Evolutionary conservation across 2,888 invertebrate species (phyloP).

Genomic region (Allacma fusca): DNA sequence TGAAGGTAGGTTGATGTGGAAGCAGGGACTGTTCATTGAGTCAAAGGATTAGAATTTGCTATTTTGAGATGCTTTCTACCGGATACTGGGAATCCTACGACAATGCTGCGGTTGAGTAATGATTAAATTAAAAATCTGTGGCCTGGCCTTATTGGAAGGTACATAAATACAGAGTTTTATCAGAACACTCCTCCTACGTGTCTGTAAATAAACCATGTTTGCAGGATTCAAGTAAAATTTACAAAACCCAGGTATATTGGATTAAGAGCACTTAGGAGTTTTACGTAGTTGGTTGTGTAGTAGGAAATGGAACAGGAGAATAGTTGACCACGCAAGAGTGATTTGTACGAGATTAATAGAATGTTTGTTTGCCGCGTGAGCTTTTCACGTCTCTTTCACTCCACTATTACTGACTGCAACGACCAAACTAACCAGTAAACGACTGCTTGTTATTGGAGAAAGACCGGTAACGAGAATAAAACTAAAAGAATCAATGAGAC

Average conservation of each 20-base stretch:
- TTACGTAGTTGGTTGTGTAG: not conserved
- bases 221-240: not conserved
- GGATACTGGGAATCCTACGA: too few relatives aligned
- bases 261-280: not conserved
- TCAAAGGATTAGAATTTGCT: too few relatives aligned
- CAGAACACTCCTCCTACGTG: not conserved
- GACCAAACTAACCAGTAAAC: not conserved
- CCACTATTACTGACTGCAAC: not conserved
- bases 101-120: too few relatives aligned
- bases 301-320: not conserved
- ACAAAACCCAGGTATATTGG: not conserved
- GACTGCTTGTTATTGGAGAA: not conserved
- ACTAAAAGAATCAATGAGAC: conserved; percentile 1
- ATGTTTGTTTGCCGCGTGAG: conserved; percentile 2
- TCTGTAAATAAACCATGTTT: not conserved
- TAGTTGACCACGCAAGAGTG: conserved; percentile 1
- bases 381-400: not conserved
- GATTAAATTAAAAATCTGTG: too few relatives aligned
- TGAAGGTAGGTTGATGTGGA: too few relatives aligned
- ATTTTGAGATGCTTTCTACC: too few relatives aligned
- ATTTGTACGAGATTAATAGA: not conserved
- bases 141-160: too few relatives aligned
- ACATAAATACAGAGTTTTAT: too few relatives aligned
- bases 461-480: conserved; percentile 8
- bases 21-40: too few relatives aligned